These are phyloP conservation scores for Pardalotus punctatus DNA, from an alignment of 2,113 vertebrate genomes.

Conservation along the genomic window DNA sequence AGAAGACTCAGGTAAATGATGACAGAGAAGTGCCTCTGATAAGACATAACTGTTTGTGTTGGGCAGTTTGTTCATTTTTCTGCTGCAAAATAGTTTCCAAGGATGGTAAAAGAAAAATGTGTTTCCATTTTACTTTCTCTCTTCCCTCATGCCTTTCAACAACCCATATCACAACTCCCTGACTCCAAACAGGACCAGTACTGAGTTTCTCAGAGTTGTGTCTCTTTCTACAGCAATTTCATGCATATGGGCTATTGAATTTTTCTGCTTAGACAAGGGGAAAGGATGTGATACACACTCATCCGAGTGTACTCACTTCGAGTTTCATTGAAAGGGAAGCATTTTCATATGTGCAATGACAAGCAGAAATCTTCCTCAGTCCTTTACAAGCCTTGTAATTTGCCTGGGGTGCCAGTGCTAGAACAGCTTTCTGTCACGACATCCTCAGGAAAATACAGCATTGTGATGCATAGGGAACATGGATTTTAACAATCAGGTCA, in stretches of 20 bases:
- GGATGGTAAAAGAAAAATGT: neutral
- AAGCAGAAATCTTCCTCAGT: neutral
- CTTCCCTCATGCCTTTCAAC: neutral
- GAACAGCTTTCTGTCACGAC: neutral
- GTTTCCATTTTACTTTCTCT: neutral
- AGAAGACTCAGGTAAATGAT: neutral
- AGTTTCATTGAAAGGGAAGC: neutral
- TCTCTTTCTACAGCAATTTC: neutral
- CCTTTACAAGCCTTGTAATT: neutral
- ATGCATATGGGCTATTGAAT: neutral
- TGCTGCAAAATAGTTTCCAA: neutral
- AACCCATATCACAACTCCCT: neutral
- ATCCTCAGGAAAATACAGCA: neutral
- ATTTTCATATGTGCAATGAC: neutral
- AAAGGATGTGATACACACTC: neutral
- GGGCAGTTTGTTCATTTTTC: neutral
- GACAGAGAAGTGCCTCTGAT: neutral
- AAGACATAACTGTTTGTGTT: neutral
- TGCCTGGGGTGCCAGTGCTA: neutral
- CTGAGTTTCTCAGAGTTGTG: neutral
- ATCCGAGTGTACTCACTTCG: accelerated
- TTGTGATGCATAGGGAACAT: neutral
- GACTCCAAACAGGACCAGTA: neutral
- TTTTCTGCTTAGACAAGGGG: neutral
- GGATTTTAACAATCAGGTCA: neutral